phyloP scores from a whole-genome alignment of 2,888 invertebrate species.

The Sphecodes monilicornis region DNA sequence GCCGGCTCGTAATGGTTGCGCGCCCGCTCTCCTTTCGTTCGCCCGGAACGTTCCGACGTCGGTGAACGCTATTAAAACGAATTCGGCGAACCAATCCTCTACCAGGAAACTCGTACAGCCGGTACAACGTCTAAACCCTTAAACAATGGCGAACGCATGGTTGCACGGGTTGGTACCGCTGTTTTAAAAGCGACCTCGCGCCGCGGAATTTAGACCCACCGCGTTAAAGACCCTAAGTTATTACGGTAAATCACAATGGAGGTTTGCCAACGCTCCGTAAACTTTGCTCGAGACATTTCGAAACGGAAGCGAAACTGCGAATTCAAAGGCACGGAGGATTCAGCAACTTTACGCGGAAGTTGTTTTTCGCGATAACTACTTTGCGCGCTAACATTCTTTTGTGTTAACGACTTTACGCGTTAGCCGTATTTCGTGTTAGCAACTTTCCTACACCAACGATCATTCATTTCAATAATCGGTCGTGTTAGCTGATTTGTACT shows the following conservation, averaged over 20 bases:
- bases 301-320: too few species aligned
- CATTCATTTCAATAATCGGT: neutral
- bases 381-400: neutral
- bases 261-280: neutral
- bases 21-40: neutral
- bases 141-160: neutral
- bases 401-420: neutral
- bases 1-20: slow-evolving; percentile 24
- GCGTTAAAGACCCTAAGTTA: neutral
- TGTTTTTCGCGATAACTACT: neutral
- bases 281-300: neutral
- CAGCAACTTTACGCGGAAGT: neutral
- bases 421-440: neutral
- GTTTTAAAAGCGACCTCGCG: neutral
- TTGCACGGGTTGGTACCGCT: neutral
- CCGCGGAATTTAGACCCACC: slow-evolving; percentile 17
- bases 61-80: slow-evolving; percentile 14
- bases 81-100: neutral
- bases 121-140: neutral
- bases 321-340: neutral
- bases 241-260: slow-evolving; percentile 20
- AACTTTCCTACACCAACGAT: neutral
- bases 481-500: neutral
- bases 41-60: neutral
- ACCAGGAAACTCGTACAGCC: neutral